Conservation (phyloP, 2,113 vertebrate genomes). For the Oreochromis tanganicae region DNA sequence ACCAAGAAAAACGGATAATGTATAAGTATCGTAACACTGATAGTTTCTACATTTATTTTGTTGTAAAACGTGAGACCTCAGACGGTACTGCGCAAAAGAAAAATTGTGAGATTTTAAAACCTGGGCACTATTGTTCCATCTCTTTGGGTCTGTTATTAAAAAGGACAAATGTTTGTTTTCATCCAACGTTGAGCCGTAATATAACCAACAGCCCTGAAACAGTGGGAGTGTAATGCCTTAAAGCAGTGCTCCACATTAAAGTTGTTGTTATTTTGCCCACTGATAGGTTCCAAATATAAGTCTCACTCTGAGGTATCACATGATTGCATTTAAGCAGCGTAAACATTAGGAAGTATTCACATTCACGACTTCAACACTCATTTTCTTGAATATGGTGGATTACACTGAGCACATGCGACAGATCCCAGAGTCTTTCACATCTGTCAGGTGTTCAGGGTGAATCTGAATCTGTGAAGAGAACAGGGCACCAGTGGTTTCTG, state of each 20-base stretch:
- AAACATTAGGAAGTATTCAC: background rate
- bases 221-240: accelerated
- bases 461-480: accelerated
- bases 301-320: background rate
- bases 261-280: accelerated
- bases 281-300: background rate
- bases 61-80: background rate
- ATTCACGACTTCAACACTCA: background rate
- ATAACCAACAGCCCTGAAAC: background rate
- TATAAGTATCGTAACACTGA: background rate
- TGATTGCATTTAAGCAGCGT: background rate
- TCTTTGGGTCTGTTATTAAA: background rate
- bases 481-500: background rate
- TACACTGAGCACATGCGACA: background rate
- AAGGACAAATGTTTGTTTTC: background rate
- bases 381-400: background rate
- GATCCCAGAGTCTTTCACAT: background rate
- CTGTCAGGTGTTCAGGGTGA: background rate
- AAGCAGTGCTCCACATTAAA: accelerated
- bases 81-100: background rate
- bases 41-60: background rate
- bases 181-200: background rate
- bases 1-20: background rate
- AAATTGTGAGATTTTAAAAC: accelerated
- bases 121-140: accelerated